phyloP scores from a whole-genome alignment of 2,113 vertebrate species.

The Sphaerodactylus townsendi region DNA sequence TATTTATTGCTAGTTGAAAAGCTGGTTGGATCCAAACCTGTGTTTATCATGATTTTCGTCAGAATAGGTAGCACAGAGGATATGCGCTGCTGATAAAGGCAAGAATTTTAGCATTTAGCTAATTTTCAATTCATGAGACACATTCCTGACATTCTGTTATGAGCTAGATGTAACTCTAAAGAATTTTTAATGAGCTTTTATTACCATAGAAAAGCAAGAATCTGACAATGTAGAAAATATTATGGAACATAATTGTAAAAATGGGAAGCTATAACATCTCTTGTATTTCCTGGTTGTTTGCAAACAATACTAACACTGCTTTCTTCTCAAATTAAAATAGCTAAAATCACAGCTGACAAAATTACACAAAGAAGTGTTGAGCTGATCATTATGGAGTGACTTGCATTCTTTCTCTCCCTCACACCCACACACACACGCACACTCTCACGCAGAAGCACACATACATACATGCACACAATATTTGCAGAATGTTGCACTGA shows the following conservation, averaged over 20 bases:
- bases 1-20: too few relatives aligned
- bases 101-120: not conserved
- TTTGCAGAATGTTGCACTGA: constrained; percentile 8
- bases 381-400: not conserved
- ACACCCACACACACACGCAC: too few relatives aligned
- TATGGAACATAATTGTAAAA: not conserved
- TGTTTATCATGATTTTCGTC: not conserved
- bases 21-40: too few relatives aligned
- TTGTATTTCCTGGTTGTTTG: not conserved
- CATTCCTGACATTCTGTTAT: not conserved
- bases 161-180: not conserved
- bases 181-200: constrained; percentile 2
- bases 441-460: not conserved
- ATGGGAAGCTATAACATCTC: not conserved
- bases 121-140: constrained; percentile 4
- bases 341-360: not conserved
- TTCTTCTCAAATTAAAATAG: not conserved
- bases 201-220: not conserved
- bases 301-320: not conserved
- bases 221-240: constrained; percentile 1
- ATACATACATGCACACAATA: not conserved
- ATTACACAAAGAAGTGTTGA: not conserved
- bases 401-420: not conserved
- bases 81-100: not conserved
- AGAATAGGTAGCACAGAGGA: not conserved